Evolutionary conservation across 2,797 vertebrate species (phyloP), one percentile per base, ranked within the genome.

Genomic region (Pseudochirops cupreus): DNA sequence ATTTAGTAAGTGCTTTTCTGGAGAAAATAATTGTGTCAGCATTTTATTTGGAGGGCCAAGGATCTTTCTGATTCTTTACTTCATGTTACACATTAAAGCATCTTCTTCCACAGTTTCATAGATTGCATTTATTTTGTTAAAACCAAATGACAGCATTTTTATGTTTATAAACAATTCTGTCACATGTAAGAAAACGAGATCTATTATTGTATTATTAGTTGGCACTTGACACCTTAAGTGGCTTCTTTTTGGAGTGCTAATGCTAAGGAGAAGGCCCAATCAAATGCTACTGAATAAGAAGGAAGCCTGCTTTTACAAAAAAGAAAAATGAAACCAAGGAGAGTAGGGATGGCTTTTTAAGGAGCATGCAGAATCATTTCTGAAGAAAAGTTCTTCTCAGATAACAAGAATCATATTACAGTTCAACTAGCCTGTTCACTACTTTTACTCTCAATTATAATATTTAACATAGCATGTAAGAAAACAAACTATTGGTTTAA

Each of bases 401-500:
- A 98, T 97, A 97, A 96, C 97, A 97, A 97, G 97, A 97, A 96
- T 97, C 97, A 94, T 97, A 97, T 97, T 97, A 97, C 96, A 96
- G 95, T 96, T 96, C 95, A 93, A 56, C 95, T 94, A 95, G 92
- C 93, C 94, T 96, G 95, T 96, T 98, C 97, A 97, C 98, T 98
- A 98, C 97, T 97, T 96, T 97, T 96, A 97, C 92, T 98, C 94
- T 98, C 97, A 98, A 98, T 97, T 97, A 96, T 97, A 96, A 97
- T 97, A 97, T 97, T 98, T 97, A 97, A 98, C 97, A 95, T 95
- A 98, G 97, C 93, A 98, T 96, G 97, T 98, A 97, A 97, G 97
- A 97, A 98, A 98, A 96, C 97, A 97, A 97, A 97, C 98, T 97
- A 97, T 96, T 96, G 97, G 96, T 98, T 98, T 97, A 98, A 97